Conservation (phyloP, 2,113 vertebrate genomes). For the Phainopepla nitens region DNA sequence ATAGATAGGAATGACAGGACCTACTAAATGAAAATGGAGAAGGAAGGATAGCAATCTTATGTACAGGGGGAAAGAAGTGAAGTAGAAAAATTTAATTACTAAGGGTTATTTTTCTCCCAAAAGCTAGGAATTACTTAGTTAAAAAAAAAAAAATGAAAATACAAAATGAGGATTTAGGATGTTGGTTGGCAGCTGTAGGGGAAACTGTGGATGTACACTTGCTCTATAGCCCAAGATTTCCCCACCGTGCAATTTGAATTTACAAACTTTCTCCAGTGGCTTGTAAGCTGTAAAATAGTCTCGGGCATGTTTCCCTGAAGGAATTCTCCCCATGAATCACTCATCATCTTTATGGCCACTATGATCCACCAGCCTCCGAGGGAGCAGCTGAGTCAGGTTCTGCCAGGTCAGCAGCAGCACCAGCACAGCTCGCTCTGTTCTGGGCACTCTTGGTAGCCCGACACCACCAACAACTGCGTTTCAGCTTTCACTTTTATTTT, state of each 20-base stretch:
- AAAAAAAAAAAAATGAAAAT: neutral
- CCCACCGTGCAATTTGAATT: too few relatives aligned
- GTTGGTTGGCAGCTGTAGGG: neutral
- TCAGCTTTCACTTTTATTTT: neutral
- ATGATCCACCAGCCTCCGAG: rapidly evolving
- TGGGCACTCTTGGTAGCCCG: neutral
- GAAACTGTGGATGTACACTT: neutral
- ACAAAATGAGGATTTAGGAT: neutral
- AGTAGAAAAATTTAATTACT: neutral
- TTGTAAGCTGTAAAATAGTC: neutral
- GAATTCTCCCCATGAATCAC: neutral
- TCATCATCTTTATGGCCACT: neutral
- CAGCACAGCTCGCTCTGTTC: neutral
- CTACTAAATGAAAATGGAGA: neutral
- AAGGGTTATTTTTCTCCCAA: neutral
- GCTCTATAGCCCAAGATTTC: neutral
- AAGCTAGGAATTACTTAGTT: neutral
- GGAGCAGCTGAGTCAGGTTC: rapidly evolving
- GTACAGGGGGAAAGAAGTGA: neutral
- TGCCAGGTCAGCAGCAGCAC: neutral
- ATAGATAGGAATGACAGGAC: neutral
- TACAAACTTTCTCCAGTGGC: neutral
- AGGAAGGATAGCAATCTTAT: neutral
- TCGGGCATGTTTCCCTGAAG: neutral
- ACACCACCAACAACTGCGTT: neutral